Conservation (phyloP, 2,113 vertebrate genomes). For the Egretta garzetta region DNA sequence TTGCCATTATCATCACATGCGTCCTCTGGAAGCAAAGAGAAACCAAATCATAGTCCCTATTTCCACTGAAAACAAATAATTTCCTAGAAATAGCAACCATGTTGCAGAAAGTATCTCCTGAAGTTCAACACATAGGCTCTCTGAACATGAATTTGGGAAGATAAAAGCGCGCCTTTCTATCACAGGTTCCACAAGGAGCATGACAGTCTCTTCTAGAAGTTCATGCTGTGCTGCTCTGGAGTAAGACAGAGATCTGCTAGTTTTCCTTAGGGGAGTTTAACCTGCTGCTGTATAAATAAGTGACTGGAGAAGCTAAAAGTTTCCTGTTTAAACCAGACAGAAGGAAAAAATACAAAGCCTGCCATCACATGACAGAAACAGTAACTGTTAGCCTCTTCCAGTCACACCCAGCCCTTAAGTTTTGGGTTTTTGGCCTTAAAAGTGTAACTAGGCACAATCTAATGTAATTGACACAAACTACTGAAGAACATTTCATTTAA, state of each 20-base stretch:
- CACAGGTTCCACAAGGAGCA: fast-evolving
- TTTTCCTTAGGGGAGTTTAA: not conserved
- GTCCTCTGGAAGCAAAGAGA: not conserved
- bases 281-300: not conserved
- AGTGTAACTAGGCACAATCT: not conserved
- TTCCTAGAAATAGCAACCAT: not conserved
- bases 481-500: not conserved
- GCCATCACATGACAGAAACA: not conserved
- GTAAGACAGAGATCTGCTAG: fast-evolving
- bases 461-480: not conserved
- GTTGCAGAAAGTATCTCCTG: not conserved
- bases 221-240: not conserved
- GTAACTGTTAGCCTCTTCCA: not conserved
- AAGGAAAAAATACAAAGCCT: not conserved
- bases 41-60: fast-evolving
- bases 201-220: not conserved
- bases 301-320: not conserved
- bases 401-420: not conserved
- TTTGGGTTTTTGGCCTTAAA: fast-evolving
- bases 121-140: not conserved
- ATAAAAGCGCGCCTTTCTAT: fast-evolving
- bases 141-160: not conserved
- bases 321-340: not conserved
- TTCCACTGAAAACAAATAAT: not conserved
- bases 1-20: fast-evolving